Evolutionary conservation across 2,888 invertebrate species (phyloP).

Genomic region (Parthenolecanium corni): DNA sequence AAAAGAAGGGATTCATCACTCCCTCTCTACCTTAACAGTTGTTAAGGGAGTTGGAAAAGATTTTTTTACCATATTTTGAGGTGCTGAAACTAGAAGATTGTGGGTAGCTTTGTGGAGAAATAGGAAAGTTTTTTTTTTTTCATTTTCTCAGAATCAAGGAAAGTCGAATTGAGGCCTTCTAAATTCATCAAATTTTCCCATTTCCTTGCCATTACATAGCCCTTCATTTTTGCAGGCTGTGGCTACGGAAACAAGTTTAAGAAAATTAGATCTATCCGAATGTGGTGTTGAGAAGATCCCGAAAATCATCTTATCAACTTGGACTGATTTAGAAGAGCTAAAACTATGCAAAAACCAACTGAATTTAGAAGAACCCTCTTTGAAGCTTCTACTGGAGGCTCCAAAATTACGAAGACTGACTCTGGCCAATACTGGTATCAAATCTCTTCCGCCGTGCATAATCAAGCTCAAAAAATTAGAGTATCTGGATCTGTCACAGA

Average conservation of each 20-base stretch:
- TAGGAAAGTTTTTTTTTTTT: too few relatives aligned
- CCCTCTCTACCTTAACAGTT: too few relatives aligned
- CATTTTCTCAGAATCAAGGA: too few relatives aligned
- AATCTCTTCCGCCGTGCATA: conserved; percentile 48
- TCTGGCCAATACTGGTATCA: conserved; percentile 47
- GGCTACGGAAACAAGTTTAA: conserved; percentile 36
- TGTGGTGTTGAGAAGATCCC: conserved; percentile 61
- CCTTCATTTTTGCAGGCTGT: conserved; percentile 34
- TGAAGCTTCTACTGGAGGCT: conserved; percentile 31
- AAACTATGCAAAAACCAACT: conserved; percentile 69
- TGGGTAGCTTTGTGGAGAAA: too few relatives aligned
- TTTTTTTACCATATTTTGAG: too few relatives aligned
- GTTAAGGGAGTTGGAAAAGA: too few relatives aligned
- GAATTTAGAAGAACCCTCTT: conserved; percentile 37
- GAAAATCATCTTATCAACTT: conserved; percentile 46
- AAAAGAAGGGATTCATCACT: too few relatives aligned
- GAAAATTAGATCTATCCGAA: conserved; percentile 58
- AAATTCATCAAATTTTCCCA: too few relatives aligned
- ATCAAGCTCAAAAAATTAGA: conserved; percentile 50
- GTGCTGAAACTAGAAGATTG: too few relatives aligned
- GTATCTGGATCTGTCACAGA: conserved; percentile 56
- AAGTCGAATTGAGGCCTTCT: too few relatives aligned
- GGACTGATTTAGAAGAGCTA: conserved; percentile 67
- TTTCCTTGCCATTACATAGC: too few relatives aligned
- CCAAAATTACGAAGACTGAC: conserved; percentile 38